phyloP scores from a whole-genome alignment of 2,888 invertebrate species.

The Brenthis ino region DNA sequence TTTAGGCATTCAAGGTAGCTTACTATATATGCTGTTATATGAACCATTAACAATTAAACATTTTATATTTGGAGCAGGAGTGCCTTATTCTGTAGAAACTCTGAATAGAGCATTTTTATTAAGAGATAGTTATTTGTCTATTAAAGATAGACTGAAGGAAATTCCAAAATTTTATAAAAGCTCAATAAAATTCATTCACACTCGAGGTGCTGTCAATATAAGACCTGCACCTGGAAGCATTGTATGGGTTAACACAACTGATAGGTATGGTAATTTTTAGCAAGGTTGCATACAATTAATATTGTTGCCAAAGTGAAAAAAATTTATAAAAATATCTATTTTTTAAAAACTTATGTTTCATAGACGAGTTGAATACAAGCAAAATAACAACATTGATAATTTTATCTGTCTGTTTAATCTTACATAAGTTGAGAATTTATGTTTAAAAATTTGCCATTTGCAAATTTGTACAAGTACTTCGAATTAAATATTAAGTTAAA shows the following conservation, averaged over 20 bases:
- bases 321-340: too few species aligned
- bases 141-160: slow-evolving; percentile 38
- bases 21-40: slow-evolving; percentile 86
- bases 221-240: slow-evolving; percentile 66
- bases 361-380: too few species aligned
- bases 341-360: too few species aligned
- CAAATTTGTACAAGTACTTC: too few species aligned
- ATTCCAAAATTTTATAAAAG: slow-evolving; percentile 57
- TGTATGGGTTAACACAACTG: slow-evolving; percentile 57
- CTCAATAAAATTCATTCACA: slow-evolving; percentile 51
- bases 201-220: slow-evolving; percentile 46
- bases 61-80: slow-evolving; percentile 86
- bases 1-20: slow-evolving; percentile 91
- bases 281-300: too few species aligned
- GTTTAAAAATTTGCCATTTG: too few species aligned
- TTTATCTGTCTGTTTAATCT: too few species aligned
- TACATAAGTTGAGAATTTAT: too few species aligned
- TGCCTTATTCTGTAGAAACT: slow-evolving; percentile 83
- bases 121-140: slow-evolving; percentile 48
- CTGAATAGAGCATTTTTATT: slow-evolving; percentile 80
- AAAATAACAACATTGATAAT: too few species aligned
- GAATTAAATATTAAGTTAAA: too few species aligned
- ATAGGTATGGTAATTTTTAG: slow-evolving; percentile 52
- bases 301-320: too few species aligned
- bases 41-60: slow-evolving; percentile 86